Base-by-base conservation (phyloP, 2,113 vertebrate species). In the Coreoperca whiteheadi region DNA sequence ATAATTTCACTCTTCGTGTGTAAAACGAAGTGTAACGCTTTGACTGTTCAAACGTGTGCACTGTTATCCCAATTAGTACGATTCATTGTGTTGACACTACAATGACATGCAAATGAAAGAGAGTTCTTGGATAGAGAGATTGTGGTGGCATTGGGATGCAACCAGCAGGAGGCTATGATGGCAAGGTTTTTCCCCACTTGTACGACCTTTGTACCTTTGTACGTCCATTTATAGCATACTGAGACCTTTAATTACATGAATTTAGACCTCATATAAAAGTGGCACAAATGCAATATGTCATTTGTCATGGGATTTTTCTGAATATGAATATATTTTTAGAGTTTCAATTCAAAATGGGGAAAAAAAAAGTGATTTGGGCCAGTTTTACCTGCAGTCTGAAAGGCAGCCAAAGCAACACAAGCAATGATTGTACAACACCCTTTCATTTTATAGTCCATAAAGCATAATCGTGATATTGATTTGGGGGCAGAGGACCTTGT, bases 361-460 rank as follows among this genome's bases (percentile, higher is more conserved):
- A 6, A 41, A 30, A 8, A 23, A 63, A 30, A 16, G 28, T 28
- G 14, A 16, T 21, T 66, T 56, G 51, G 23, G 2, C 1, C 28
- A 72, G 16, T 23, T 63, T 78, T 39, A 65, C 46, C 64, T 74
- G 68, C 28, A 39, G 32, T 43, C 20, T 74, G 16, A 70, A 34
- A 77, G 28, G 21, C 54, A 84, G 39, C 21, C 41, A 71, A 50
- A 69, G 51, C 43, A 56, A 67, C 25, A 53, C 2, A 43, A 57
- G 14, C n/a, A 53, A 25, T 41, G 28, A 69, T 10, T 64, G 4
- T 32, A 60, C 25, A 28, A 39, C 34, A 28, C 14, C 57, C 20
- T 48, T 61, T 78, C 12, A 54, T 69, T 82, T 72, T 37, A 64
- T 66, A 53, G 67, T 20, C 30, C 6, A 76, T 87, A 76, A 75